Evolutionary conservation across 2,113 vertebrate genomes (phyloP).

Genomic region (Laticauda colubrina): DNA sequence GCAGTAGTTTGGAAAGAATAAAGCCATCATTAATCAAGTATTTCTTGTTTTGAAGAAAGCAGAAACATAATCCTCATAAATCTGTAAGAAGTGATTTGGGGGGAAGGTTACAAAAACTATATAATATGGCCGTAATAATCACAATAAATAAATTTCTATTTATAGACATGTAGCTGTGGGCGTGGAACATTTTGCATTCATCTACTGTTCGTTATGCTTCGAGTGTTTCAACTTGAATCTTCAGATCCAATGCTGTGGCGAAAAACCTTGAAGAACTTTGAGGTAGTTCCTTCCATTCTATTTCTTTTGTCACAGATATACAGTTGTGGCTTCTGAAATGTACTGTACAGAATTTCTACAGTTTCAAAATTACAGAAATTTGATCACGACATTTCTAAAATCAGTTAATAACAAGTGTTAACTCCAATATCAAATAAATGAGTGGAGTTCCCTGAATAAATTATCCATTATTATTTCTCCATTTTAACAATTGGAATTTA

Average conservation of each 20-base stretch:
- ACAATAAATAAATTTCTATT: conserved; percentile 4
- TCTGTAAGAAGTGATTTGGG: not conserved
- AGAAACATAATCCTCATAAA: not conserved
- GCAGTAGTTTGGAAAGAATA: not conserved
- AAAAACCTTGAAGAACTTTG: conserved; percentile 89
- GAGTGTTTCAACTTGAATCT: conserved; percentile 85
- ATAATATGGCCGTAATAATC: not conserved
- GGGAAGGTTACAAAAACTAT: not conserved
- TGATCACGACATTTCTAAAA: not conserved
- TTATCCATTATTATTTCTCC: not conserved
- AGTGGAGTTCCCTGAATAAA: not conserved
- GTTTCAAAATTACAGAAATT: not conserved
- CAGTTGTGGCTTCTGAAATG: not conserved
- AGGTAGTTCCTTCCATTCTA: conserved; percentile 67
- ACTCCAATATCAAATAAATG: not conserved
- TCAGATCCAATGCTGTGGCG: conserved; percentile 87
- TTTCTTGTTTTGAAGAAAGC: conserved; percentile 1
- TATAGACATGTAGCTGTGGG: conserved; percentile 89
- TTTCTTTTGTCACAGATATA: not conserved
- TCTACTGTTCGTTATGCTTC: conserved; percentile 86
- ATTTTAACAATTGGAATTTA: not conserved
- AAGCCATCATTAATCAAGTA: not conserved
- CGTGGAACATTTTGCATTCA: conserved; percentile 87
- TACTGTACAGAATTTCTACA: not conserved
- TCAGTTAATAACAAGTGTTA: not conserved